phyloP scores from a whole-genome alignment of 1,140 invertebrate genomes.

The Asobara japonica region DNA sequence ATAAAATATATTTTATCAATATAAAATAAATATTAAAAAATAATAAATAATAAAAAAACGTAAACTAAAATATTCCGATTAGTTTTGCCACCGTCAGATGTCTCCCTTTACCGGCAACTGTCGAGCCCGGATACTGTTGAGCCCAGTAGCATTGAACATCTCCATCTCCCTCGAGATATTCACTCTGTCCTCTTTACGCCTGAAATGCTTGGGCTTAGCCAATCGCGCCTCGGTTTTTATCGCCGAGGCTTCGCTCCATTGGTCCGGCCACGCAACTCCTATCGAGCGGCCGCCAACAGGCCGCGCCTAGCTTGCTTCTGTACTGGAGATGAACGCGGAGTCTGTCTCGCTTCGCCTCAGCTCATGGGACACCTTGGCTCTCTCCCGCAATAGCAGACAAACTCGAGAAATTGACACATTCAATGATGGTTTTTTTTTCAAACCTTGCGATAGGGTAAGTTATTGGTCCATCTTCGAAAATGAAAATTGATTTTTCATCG shows the following conservation, averaged over 20 bases:
- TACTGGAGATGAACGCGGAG: neutral
- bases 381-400: neutral
- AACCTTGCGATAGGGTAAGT: no score
- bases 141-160: conserved; percentile 26
- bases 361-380: neutral
- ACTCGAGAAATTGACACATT: neutral
- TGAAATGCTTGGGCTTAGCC: conserved; percentile 36
- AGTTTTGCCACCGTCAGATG: conserved; percentile 53
- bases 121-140: conserved; percentile 34
- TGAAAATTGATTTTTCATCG: no score
- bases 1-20: no score
- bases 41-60: no score
- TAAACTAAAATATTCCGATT: neutral
- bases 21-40: no score
- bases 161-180: conserved; percentile 41
- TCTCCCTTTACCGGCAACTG: conserved; percentile 52
- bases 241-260: conserved; percentile 50
- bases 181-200: conserved; percentile 41
- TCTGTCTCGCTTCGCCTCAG: neutral
- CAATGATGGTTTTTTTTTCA: neutral
- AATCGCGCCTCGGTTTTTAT: conserved; percentile 58
- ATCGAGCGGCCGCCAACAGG: conserved; percentile 62
- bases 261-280: conserved; percentile 51
- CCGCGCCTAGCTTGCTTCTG: conserved; percentile 54
- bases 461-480: no score